Conservation (phyloP, 2,797 vertebrate genomes). For the Darevskia mixta region DNA sequence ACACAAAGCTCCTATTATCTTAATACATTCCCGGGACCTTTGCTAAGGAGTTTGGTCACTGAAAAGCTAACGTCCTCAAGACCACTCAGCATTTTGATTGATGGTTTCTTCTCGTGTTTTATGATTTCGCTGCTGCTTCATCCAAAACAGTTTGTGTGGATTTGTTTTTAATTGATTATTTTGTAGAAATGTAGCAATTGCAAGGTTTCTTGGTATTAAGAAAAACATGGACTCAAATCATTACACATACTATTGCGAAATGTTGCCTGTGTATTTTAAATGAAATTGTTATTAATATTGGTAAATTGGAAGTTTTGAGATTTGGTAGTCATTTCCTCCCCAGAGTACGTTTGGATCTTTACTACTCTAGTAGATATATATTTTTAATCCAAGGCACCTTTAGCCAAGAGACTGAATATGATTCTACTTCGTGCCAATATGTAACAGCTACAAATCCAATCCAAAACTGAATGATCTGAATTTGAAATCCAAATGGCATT, state of each 20-base stretch:
- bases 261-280: background rate
- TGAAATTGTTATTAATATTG: background rate
- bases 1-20: slow-evolving; percentile 34
- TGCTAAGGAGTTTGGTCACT: background rate
- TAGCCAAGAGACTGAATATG: background rate
- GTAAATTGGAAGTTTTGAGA: background rate
- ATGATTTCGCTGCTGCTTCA: slow-evolving; percentile 5
- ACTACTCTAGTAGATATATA: background rate
- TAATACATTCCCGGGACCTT: slow-evolving; percentile 25
- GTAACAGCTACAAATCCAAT: slow-evolving; percentile 17
- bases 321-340: background rate
- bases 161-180: background rate
- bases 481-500: slow-evolving; percentile 57
- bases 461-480: slow-evolving; percentile 33
- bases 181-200: background rate
- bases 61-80: slow-evolving; percentile 6
- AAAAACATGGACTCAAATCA: background rate
- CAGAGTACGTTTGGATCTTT: background rate
- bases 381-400: background rate
- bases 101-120: slow-evolving; percentile 28
- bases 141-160: background rate
- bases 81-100: background rate
- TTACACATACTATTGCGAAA: background rate
- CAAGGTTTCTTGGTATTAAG: background rate
- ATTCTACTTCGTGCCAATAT: slow-evolving; percentile 17